Evolutionary conservation across 2,888 invertebrate species (phyloP), one percentile per base, ranked within the genome.

Genomic region (Mylabris sibirica): DNA sequence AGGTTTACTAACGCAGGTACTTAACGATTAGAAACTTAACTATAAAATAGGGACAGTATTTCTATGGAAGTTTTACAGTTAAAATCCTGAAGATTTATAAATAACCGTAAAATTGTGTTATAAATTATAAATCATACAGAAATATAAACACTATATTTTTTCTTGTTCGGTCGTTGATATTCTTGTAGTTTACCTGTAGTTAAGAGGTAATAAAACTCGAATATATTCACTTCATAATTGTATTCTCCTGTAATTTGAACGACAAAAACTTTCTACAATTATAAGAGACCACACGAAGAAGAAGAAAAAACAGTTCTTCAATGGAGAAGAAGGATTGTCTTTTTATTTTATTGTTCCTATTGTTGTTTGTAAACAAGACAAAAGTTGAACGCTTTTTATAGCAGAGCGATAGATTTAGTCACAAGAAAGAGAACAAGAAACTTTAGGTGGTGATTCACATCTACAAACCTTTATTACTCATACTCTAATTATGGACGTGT

Each of bases 371-470:
- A 57, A 57, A 57, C 26, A 57, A 24, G 9, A 53, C 26, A 57
- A 14, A 26, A 26, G 57, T 57, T 57, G 26, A 6, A n/a, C 24
- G 24, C n/a, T 57, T 49, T 49, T 49, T 49, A 20, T 20, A 49
- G 49, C 17, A 20, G 49, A 8, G 20, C 49, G 20, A 8, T 49
- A 8, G 57, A 57, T 57, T 57, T 57, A 26, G 53, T 12, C 30
- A 30, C 30, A 30, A 30, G 12, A 22, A 22, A 20, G 12, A 57
- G 26, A 26, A 57, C 57, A 57, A 57, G 26, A 24, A 57, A 22
- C 22, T 57, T 57, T 57, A 26, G 14, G 57, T 57, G 57, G 57
- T 57, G 57, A 57, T 57, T 57, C 57, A n/a, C n/a, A 53, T 53
- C 22, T 22, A 53, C 53, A 53, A 44, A 26, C 57, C 12, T 57